These are phyloP conservation scores for Copidosoma aretas DNA, from an alignment of 2,888 invertebrate genomes.

Conservation along the genomic window DNA sequence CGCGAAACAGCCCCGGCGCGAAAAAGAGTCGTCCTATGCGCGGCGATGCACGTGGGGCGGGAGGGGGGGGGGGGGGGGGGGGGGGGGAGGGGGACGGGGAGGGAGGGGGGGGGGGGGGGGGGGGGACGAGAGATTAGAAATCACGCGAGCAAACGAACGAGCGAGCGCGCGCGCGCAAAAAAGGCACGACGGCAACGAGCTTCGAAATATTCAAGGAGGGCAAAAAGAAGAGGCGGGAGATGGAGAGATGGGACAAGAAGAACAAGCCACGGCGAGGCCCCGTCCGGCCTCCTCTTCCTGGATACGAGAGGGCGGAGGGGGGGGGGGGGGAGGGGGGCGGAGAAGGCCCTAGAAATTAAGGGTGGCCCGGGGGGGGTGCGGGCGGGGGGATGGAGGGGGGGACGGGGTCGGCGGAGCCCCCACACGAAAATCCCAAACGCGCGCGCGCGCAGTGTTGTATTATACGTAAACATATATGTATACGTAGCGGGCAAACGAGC, in stretches of 20 bases:
- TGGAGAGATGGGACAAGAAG: constrained; percentile 1
- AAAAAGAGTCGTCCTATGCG: background rate
- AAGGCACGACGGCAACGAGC: background rate
- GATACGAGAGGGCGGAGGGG: background rate
- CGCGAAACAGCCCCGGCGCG: background rate
- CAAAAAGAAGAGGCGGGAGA: background rate
- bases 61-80: background rate
- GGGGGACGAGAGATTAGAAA: background rate
- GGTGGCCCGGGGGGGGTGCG: constrained; percentile 45
- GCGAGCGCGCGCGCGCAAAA: background rate
- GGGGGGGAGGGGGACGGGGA: background rate
- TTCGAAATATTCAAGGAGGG: constrained; percentile 12
- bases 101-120: background rate
- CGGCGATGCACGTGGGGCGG: background rate
- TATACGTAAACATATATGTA: too few species aligned
- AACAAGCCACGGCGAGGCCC: background rate
- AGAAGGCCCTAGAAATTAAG: constrained; percentile 41
- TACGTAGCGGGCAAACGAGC: background rate
- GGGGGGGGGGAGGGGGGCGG: background rate
- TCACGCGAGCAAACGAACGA: background rate
- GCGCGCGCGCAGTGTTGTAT: too few species aligned
- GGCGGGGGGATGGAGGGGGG: background rate
- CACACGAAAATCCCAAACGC: background rate
- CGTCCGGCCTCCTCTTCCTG: background rate
- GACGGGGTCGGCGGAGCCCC: background rate